Evolutionary conservation across 2,797 vertebrate species (phyloP).

Genomic region (Cuniculus paca): DNA sequence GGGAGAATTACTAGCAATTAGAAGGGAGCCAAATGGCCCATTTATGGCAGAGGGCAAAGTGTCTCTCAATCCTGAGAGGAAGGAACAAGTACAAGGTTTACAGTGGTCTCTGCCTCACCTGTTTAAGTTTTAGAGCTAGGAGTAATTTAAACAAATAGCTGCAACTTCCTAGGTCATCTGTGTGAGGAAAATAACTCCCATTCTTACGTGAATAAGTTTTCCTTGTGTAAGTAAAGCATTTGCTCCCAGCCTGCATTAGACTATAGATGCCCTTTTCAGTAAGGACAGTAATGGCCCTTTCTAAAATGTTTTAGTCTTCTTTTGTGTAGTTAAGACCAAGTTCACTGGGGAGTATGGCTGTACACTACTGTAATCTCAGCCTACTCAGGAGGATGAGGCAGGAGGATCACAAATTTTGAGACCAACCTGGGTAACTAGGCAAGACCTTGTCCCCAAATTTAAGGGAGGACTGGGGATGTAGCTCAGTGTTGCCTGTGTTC

Average conservation of each 20-base stretch:
- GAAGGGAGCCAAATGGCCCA: background rate
- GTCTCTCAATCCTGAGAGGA: background rate
- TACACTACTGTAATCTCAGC: background rate
- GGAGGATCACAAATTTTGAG: background rate
- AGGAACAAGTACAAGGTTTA: background rate
- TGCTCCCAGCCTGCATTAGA: background rate
- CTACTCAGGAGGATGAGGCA: background rate
- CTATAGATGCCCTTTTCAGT: background rate
- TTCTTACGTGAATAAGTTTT: constrained; percentile 9
- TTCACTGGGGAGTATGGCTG: background rate
- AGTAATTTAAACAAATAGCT: constrained; percentile 51
- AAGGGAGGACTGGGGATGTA: background rate
- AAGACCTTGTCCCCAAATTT: background rate
- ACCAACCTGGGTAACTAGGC: background rate
- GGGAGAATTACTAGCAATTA: background rate
- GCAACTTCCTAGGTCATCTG: background rate
- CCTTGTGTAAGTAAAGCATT: background rate
- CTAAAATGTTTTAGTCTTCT: background rate
- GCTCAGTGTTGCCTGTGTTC: background rate
- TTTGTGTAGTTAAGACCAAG: constrained; percentile 8
- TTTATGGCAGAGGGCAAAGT: background rate
- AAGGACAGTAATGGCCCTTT: background rate
- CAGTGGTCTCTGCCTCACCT: background rate
- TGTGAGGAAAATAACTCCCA: constrained; percentile 23
- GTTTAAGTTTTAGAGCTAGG: background rate